A percentile compares a stretch with the other conserved stretches of the same genome.
Conservation (phyloP, 64 coral and sea anemone species). For the Acropora yongei region DNA sequence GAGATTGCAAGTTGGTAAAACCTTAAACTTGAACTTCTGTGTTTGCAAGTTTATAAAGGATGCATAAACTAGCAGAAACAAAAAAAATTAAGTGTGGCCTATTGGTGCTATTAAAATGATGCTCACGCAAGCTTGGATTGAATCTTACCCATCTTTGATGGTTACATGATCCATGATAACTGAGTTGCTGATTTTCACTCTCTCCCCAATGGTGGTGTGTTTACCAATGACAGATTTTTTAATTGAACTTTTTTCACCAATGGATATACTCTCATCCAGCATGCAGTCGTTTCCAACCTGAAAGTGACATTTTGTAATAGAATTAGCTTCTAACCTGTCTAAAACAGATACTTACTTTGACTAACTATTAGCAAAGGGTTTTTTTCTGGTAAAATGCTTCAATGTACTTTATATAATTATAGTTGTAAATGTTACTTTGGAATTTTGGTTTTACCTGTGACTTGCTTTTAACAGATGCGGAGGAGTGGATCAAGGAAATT, state of each 20-base stretch:
- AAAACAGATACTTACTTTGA: too few relatives aligned
- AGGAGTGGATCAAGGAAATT: slow-evolving; percentile 76
- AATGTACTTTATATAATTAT: too few relatives aligned
- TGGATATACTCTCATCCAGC: slow-evolving; percentile 92
- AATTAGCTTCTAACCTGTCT: neutral
- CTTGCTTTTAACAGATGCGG: slow-evolving; percentile 76
- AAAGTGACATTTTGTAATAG: neutral
- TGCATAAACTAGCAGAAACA: too few relatives aligned
- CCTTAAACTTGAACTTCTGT: too few relatives aligned
- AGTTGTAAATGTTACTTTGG: too few relatives aligned
- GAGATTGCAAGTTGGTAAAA: too few relatives aligned
- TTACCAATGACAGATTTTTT: slow-evolving; percentile 99
- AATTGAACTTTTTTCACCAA: slow-evolving; percentile 94
- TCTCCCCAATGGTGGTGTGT: slow-evolving; percentile 92
- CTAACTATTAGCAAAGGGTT: too few relatives aligned
- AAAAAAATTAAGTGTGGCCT: too few relatives aligned
- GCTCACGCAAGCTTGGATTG: too few relatives aligned
- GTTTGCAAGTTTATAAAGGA: too few relatives aligned
- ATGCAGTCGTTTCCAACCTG: slow-evolving; percentile 98
- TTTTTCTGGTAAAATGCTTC: too few relatives aligned
- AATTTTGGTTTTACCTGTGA: slow-evolving; percentile 65
- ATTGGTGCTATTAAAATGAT: too few relatives aligned
- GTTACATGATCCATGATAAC: slow-evolving; percentile 99
- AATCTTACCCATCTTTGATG: slow-evolving; percentile 91
- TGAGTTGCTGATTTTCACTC: slow-evolving; percentile 97